Evolutionary conservation across 2,888 invertebrate species (phyloP), one percentile per base, ranked within the genome.

Genomic region (Agrilus mali): DNA sequence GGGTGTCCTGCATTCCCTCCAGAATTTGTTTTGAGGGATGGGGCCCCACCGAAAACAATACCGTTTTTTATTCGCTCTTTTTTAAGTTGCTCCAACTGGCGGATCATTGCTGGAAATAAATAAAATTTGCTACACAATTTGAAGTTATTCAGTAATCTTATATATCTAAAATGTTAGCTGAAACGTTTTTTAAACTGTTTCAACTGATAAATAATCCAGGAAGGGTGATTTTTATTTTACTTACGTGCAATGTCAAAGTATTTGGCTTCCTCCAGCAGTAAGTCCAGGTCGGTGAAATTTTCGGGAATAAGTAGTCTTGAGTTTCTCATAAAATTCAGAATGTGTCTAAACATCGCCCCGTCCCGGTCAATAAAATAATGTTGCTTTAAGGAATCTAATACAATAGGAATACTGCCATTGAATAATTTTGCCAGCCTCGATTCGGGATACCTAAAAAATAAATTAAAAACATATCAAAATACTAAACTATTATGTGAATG

Each of bases 291-390:
- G 22, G 79, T 74, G 66, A 95, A 96, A 64, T 87, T 82, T 17
- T 83, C 82, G 0, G 95, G 90, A 55, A 96, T 78, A 48, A 90
- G 71, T 42, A 95, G 77, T 56, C 84, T 80, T 47, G 88, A 86
- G 65, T 93, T 89, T 58, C 97, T 78, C 77, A 98, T 81, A 67
- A 89, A 98, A 72, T 96, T 96, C 50, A 98, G 76, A 59, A 98
- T 90, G 66, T 97, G 94, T 16, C 96, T 80, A 71, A 98, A 98
- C 86, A 95, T 90, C 53, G 86, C 88, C 3, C 97, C 96, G 64
- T 98, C 97, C 39, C 97, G 78, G 71, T 98, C 97, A 58, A 98
- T 94, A 72, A 97, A 98, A 68, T 97, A 97, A 65, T 98, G 95
- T 63, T 96, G 96, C 68, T 96, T 96, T 53, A 96, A 69, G 4